phyloP scores from a whole-genome alignment of 2,113 vertebrate species.

The Poecilia latipinna region DNA sequence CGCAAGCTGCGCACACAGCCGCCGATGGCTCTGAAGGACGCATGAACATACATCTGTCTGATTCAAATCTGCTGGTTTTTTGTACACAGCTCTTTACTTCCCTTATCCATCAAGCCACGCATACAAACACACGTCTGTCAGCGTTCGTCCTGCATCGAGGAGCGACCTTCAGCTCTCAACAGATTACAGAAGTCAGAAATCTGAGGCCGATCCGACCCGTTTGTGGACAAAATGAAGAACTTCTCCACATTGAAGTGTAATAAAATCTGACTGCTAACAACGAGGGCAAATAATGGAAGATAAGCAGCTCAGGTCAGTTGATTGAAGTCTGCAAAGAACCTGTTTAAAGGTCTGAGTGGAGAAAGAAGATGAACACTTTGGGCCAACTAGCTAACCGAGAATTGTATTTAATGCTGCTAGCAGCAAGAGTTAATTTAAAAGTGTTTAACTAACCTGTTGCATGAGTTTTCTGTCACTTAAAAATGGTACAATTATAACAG shows the following conservation, averaged over 20 bases:
- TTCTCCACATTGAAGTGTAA: not conserved
- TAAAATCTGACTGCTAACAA: not conserved
- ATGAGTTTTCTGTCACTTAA: not conserved
- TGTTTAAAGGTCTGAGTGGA: not conserved
- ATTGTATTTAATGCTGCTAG: not conserved
- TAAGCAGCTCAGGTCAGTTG: not conserved
- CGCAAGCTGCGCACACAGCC: constrained; percentile 16
- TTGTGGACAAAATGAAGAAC: constrained; percentile 2
- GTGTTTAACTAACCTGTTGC: not conserved
- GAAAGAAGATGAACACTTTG: not conserved
- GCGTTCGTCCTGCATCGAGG: not conserved
- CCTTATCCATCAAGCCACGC: not conserved
- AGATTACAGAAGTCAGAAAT: not conserved
- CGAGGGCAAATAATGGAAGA: not conserved
- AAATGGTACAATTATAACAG: not conserved
- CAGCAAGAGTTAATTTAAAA: not conserved
- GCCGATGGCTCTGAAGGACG: constrained; percentile 3
- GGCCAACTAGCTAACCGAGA: not conserved
- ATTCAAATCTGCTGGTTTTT: not conserved
- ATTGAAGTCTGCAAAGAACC: not conserved
- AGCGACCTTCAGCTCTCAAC: constrained; percentile 2
- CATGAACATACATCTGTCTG: constrained; percentile 5
- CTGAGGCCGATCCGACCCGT: not conserved
- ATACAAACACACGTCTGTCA: not conserved
- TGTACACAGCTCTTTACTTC: not conserved